These are phyloP conservation scores for Halcyon smyrnensis DNA, from an alignment of 2,797 vertebrate genomes.

Conservation along the genomic window DNA sequence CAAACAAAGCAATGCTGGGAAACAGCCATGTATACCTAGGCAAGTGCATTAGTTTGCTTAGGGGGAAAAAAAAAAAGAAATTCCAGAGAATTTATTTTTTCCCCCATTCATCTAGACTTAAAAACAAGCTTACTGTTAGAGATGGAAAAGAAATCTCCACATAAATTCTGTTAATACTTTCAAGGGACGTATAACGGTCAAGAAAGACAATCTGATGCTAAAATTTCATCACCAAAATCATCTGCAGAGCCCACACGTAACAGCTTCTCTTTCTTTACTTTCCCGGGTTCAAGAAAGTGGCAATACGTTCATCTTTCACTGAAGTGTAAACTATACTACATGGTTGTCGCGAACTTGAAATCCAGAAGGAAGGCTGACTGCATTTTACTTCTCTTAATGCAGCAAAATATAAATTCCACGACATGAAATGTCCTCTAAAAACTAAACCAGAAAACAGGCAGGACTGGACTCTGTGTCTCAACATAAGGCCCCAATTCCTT, in stretches of 20 bases:
- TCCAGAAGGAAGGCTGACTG: background rate
- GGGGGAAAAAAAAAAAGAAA: background rate
- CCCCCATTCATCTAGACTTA: background rate
- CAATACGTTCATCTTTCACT: background rate
- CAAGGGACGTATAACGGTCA: background rate
- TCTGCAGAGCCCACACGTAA: background rate
- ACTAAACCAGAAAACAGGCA: background rate
- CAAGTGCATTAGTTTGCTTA: background rate
- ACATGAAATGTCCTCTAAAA: background rate
- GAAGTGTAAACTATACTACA: background rate
- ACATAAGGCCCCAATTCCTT: background rate
- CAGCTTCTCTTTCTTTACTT: background rate
- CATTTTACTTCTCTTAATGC: background rate
- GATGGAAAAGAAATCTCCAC: background rate
- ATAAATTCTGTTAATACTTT: background rate
- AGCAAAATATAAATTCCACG: background rate
- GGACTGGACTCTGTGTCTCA: background rate
- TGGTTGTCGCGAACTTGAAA: background rate
- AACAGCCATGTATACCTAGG: background rate
- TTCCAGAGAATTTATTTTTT: background rate
- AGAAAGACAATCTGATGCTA: background rate
- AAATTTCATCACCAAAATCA: background rate
- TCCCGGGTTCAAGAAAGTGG: background rate
- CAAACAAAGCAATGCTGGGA: background rate
- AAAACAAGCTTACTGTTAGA: background rate